phyloP scores from a whole-genome alignment of 2,888 invertebrate species.

The Didymodactylos carnosus region DNA sequence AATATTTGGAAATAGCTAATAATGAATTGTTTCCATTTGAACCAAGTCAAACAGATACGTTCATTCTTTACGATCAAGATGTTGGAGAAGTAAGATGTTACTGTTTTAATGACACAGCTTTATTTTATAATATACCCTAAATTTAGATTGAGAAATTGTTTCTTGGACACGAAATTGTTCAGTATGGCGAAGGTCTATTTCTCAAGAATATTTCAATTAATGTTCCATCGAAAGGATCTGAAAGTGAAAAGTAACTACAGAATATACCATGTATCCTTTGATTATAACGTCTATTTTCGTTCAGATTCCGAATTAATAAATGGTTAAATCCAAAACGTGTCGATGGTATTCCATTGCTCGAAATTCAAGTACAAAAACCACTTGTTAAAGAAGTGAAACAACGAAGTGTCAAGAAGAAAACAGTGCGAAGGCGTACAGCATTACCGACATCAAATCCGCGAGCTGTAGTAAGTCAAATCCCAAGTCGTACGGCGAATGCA shows the following conservation, averaged over 20 bases:
- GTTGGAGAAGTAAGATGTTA: neutral
- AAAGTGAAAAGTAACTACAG: neutral
- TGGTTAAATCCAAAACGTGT: neutral
- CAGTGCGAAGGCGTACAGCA: neutral
- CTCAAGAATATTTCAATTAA: neutral
- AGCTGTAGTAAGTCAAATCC: too few relatives aligned
- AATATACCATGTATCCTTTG: too few relatives aligned
- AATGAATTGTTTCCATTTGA: neutral
- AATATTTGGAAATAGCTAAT: neutral
- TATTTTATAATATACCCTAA: neutral
- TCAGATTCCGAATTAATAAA: neutral
- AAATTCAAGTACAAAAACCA: neutral
- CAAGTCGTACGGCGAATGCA: too few relatives aligned
- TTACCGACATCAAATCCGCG: neutral
- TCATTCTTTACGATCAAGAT: neutral
- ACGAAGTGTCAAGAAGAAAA: neutral
- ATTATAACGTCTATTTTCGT: too few relatives aligned
- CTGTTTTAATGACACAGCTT: neutral
- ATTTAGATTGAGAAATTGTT: neutral
- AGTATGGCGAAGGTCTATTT: neutral
- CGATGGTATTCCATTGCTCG: neutral
- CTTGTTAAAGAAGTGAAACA: neutral
- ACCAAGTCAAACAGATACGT: neutral
- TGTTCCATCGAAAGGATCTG: neutral
- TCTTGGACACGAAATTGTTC: neutral